Evolutionary conservation across 2,888 invertebrate species (phyloP).

Genomic region (Hyles lineata): DNA sequence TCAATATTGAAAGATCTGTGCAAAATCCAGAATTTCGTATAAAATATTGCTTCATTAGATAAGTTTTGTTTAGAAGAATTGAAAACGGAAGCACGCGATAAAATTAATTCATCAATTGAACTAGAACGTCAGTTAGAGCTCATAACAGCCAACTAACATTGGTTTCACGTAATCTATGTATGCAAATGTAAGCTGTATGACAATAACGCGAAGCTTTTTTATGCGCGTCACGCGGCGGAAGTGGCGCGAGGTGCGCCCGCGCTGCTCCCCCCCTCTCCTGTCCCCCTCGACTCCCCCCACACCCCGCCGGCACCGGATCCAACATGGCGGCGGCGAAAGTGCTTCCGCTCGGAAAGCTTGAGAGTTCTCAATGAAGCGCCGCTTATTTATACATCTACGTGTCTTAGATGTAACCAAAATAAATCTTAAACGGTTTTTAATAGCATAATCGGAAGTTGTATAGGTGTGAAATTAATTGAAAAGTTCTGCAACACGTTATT

Average conservation of each 20-base stretch:
- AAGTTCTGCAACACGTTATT: neutral
- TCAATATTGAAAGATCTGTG: no score
- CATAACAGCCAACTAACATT: conserved; percentile 57
- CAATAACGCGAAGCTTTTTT: conserved; percentile 75
- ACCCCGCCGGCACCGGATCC: conserved; percentile 68
- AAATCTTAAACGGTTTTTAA: conserved; percentile 45
- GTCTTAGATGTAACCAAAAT: conserved; percentile 50
- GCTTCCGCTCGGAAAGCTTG: conserved; percentile 77
- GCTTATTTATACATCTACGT: conserved; percentile 64
- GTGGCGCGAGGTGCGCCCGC: conserved; percentile 77
- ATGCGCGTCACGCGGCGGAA: conserved; percentile 82
- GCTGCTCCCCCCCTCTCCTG: conserved; percentile 49
- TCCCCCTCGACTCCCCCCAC: neutral
- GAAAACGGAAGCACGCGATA: neutral
- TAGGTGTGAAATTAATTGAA: neutral
- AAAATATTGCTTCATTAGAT: neutral
- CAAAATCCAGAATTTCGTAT: no score
- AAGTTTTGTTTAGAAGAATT: neutral
- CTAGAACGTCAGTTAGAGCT: neutral
- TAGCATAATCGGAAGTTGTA: conserved; percentile 31
- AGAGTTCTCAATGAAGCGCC: conserved; percentile 76
- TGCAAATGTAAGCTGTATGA: conserved; percentile 77
- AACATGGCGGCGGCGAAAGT: conserved; percentile 83
- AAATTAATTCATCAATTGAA: neutral
- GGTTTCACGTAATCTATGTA: conserved; percentile 75